These are phyloP conservation scores for Coreius guichenoti DNA, from an alignment of 2,797 vertebrate species.

Conservation along the genomic window DNA sequence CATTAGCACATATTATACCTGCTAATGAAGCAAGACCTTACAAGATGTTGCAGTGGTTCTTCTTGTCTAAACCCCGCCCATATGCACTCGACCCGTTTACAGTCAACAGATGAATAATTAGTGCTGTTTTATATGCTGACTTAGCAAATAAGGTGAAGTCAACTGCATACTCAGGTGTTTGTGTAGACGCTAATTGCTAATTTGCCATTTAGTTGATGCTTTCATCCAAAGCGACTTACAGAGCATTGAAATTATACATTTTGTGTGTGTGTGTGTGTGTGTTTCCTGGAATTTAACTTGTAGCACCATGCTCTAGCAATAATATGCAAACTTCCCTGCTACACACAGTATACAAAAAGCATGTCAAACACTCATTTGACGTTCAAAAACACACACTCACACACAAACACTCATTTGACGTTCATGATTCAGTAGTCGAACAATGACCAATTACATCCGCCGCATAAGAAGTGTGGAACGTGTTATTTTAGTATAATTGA, in stretches of 20 bases:
- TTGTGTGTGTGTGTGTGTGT: background rate
- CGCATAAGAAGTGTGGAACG: background rate
- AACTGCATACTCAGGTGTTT: constrained; percentile 15
- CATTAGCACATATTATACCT: constrained; percentile 37
- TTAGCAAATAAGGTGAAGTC: background rate
- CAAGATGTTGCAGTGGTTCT: constrained; percentile 18
- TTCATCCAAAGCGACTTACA: background rate
- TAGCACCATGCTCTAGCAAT: background rate
- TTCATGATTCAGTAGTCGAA: too few relatives aligned
- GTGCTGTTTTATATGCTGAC: background rate
- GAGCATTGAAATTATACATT: background rate
- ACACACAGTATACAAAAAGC: background rate
- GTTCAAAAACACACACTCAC: background rate
- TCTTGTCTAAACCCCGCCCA: background rate
- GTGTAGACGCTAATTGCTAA: background rate
- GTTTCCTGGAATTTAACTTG: background rate
- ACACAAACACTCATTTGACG: too few relatives aligned
- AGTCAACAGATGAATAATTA: constrained; percentile 16
- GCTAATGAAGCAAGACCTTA: constrained; percentile 37
- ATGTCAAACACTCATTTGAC: background rate
- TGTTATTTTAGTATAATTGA: too few relatives aligned
- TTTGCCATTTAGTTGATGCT: constrained; percentile 6
- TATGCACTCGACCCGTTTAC: background rate
- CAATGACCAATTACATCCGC: background rate
- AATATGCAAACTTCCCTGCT: background rate